Evolutionary conservation across 2,113 vertebrate species (phyloP).

Genomic region (Stigmatopora nigra): DNA sequence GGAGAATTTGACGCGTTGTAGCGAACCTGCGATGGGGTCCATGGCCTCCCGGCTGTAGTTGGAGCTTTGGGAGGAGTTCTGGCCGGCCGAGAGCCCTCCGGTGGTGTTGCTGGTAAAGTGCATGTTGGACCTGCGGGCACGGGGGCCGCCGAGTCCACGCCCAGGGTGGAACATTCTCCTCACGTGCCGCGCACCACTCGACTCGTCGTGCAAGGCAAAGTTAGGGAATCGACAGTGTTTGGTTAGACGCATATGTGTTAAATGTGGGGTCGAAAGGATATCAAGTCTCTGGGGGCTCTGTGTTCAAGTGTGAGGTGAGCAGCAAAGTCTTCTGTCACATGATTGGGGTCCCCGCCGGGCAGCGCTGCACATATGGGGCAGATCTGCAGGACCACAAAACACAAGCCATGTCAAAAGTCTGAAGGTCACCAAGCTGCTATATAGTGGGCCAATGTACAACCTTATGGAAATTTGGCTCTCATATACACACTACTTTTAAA

Average conservation of each 20-base stretch:
- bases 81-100: constrained; percentile 82
- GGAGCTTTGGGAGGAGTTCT: constrained; percentile 91
- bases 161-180: constrained; percentile 99
- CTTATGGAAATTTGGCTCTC: too few species aligned
- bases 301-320: constrained; percentile 99
- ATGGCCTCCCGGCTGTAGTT: constrained; percentile 99
- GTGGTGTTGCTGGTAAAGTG: constrained; percentile 98
- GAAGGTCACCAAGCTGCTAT: not conserved
- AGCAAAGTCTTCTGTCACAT: constrained; percentile 98
- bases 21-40: constrained; percentile 97
- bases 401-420: not conserved
- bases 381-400: constrained; percentile 75
- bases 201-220: constrained; percentile 78
- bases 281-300: constrained; percentile 99
- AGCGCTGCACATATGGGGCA: constrained; percentile 98
- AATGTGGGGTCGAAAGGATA: constrained; percentile 79
- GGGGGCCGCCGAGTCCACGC: constrained; percentile 88
- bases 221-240: constrained; percentile 37
- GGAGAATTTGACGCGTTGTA: not conserved
- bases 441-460: too few species aligned
- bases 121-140: constrained; percentile 98
- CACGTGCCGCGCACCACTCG: constrained; percentile 96
- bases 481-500: too few species aligned
- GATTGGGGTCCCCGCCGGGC: constrained; percentile 98
- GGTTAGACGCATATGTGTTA: too few species aligned